Percentiles rank a stretch among this genome's conserved stretches.
Conservation (phyloP, 2,797 vertebrate genomes). For the Synaphobranchus kaupii region DNA sequence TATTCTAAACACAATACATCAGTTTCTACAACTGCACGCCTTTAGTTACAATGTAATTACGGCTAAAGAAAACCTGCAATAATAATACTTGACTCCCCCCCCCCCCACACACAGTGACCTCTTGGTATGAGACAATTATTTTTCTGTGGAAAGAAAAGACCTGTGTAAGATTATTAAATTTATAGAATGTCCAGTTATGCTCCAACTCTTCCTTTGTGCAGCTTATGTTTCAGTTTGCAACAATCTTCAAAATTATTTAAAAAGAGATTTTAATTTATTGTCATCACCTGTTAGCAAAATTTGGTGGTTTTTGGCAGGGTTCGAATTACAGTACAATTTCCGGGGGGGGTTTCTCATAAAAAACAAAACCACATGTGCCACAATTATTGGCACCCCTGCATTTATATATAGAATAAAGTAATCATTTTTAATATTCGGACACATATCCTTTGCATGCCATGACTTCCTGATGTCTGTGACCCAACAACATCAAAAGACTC, state of each 20-base stretch:
- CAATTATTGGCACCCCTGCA: too few relatives aligned
- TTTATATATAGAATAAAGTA: too few relatives aligned
- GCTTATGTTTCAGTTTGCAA: background rate
- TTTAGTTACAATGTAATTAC: background rate
- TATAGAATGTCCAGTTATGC: background rate
- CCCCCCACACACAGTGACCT: background rate
- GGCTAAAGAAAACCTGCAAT: background rate
- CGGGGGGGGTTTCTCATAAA: too few relatives aligned
- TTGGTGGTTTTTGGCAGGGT: background rate
- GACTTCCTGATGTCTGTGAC: too few relatives aligned
- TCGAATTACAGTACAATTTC: too few relatives aligned
- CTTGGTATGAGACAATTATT: background rate
- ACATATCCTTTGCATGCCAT: too few relatives aligned
- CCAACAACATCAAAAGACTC: too few relatives aligned
- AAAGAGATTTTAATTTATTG: background rate
- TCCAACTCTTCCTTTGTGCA: background rate
- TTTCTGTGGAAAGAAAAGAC: background rate
- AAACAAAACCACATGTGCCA: too few relatives aligned
- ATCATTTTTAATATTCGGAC: too few relatives aligned
- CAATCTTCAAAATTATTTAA: background rate
- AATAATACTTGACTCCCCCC: background rate
- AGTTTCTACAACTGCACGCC: background rate
- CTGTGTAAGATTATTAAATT: background rate
- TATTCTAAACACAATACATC: background rate
- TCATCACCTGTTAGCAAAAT: background rate